Base-by-base conservation (phyloP, 1,140 invertebrate species). In the Drosophila sp. region DNA sequence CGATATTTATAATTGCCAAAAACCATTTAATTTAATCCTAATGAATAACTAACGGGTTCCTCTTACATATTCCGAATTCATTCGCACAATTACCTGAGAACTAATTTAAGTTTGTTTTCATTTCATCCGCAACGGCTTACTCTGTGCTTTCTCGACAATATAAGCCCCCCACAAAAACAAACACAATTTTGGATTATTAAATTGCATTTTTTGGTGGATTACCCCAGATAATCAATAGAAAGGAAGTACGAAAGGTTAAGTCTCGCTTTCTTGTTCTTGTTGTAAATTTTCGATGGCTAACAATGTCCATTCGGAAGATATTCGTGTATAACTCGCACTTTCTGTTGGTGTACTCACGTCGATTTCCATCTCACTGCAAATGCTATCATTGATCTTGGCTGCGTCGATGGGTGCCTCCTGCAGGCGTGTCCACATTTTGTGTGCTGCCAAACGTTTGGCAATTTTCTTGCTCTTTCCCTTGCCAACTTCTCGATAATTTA, bases 401-500 rank as follows among this genome's bases (percentile, higher is more conserved):
- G 94, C 94, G 92, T 96, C 95, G n/a, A 94, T 92, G 1, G 96
- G 95, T 69, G 95, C 93, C 79, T 97, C 96, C 90, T 97, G 95
- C 56, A 98, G 92, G 44, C 95, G 94, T 70, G 96, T 95, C 94
- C 96, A 96, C 98, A 99, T 99, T 90, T 97, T 97, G 87, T 96
- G 95, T 40, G 98, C 98, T 27, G 98, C 98, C 90, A 97, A 95
- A 38, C 98, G 94, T 93, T 99, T 99, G 1, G 98, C 98, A 23
- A 98, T 93, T 91, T 99, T 99, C 93, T 99, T 99, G 60, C 98
- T 98, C 91, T 98, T 98, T 3, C 98, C 98, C 56, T 94, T 95
- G 78, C 96, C 96, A 23, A 96, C 94, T 92, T 97, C 96, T 71
- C 95, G 95, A 84, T 96, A 96, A 75, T 97, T 97, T 55, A 96